Base-by-base conservation (phyloP, 1,140 invertebrate genomes). In the Hydropsyche tenuis region DNA sequence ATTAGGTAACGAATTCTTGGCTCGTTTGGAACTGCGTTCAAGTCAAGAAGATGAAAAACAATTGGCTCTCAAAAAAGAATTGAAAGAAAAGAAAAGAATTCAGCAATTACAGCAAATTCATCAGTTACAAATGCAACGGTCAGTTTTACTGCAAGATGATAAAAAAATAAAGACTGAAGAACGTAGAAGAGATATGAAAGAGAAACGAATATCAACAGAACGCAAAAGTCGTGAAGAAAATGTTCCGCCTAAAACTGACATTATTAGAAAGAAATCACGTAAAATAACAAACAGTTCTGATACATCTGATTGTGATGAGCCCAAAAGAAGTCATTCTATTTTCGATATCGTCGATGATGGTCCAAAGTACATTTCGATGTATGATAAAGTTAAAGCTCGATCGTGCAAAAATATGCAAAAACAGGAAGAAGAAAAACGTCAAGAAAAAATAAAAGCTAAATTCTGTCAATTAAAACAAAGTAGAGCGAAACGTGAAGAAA, bases 351-450 rank as follows among this genome's bases (percentile, higher is more conserved):
- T 94, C 22, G 93, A 95, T 79, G 94, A 96, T 79, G 94, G 93
- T 74, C 94, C 94, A 1, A 91, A 91, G 12, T 97, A 96, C 80
- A 95, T 96, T 73, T 98, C 96, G 37, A 99, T 99, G 96, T 99
- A 99, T 82, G 97, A 98, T 81, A 98, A 98, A 84, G 96, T 99
- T 0, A 99, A 99, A 84, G 94, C 96, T 2, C 89, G 96, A 48
- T 97, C 95, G 23, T 96, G 92, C 69, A 95, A 95, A 81, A 94
- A 94, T 80, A 93, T 94, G 91, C 93, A 95, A 82, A 95, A 94
- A 81, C 89, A 94, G 78, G 94, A 96, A 80, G 93, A 96, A 82
- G 91, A 95, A 84, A 94, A 95, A 79, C 87, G 93, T 4, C 91
- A 94, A 81, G 92, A 94, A 82, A 91, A 91, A 81, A 88, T 95